Conservation (phyloP, 2,888 invertebrate genomes). For the Lottia scabra region DNA sequence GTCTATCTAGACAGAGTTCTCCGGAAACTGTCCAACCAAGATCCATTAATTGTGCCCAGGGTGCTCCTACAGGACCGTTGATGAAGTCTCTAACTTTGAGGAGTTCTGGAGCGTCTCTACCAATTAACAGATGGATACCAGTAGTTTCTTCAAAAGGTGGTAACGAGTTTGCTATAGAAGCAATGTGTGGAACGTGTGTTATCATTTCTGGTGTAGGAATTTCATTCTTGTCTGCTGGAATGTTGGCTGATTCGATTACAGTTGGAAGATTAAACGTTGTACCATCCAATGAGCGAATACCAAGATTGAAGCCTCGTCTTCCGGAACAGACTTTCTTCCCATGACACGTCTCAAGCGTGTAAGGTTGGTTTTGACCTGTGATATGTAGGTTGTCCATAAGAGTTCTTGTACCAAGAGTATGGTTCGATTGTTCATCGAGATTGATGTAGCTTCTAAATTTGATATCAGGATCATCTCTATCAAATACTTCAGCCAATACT, state of each 20-base stretch:
- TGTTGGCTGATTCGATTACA: background rate
- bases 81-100: background rate
- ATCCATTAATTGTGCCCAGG: background rate
- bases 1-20: background rate
- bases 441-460: background rate
- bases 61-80: background rate
- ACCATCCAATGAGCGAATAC: background rate
- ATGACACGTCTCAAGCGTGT: background rate
- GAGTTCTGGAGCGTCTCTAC: background rate
- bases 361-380: background rate
- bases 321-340: background rate
- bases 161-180: background rate
- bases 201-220: background rate
- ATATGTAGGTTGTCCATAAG: background rate
- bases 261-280: background rate
- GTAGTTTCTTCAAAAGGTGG: background rate
- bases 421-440: background rate
- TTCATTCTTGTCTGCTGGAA: background rate
- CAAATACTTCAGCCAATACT: background rate
- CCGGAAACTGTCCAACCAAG: background rate
- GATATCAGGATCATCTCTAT: background rate
- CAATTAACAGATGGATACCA: background rate
- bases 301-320: background rate
- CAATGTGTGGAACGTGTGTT: background rate
- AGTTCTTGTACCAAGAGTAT: background rate